A percentile compares a stretch with the other conserved stretches of the same genome.
Conservation (phyloP, 2,113 vertebrate genomes). For the Psophia crepitans region DNA sequence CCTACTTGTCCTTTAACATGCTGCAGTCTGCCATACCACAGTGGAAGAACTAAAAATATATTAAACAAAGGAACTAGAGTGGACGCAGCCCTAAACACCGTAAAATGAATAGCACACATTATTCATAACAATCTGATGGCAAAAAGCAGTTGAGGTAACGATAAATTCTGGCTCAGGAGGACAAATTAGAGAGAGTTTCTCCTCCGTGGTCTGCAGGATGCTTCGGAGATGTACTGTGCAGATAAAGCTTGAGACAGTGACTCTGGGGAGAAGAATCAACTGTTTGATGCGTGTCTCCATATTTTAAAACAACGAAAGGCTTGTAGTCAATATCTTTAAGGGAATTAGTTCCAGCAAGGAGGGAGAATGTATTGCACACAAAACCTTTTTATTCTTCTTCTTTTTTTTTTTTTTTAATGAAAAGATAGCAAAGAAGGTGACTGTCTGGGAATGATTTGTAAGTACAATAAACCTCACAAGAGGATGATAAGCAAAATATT, state of each 20-base stretch:
- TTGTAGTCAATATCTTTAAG: conserved; percentile 47
- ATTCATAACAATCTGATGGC: not conserved
- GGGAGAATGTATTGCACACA: conserved; percentile 34
- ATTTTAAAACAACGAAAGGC: conserved; percentile 50
- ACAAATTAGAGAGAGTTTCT: not conserved
- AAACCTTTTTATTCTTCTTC: not conserved
- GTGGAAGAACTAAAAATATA: conserved; percentile 28
- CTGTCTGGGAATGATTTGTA: conserved; percentile 60
- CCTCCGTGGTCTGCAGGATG: not conserved
- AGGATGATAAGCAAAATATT: conserved; percentile 46
- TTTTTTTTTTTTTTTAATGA: conserved; percentile 31
- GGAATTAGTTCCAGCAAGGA: conserved; percentile 53
- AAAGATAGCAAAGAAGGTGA: conserved; percentile 48
- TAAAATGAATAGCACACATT: not conserved
- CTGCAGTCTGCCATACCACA: conserved; percentile 22
- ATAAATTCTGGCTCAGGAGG: not conserved
- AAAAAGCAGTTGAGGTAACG: not conserved
- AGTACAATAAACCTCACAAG: conserved; percentile 55
- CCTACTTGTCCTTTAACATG: conserved; percentile 53
- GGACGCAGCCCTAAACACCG: not conserved
- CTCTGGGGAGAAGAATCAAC: not conserved
- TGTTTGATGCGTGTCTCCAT: not conserved
- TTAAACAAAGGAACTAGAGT: conserved; percentile 3
- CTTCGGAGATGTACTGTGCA: not conserved
- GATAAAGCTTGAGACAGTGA: not conserved